Base-by-base conservation (phyloP, 2,113 vertebrate genomes). In the Alces alces region DNA sequence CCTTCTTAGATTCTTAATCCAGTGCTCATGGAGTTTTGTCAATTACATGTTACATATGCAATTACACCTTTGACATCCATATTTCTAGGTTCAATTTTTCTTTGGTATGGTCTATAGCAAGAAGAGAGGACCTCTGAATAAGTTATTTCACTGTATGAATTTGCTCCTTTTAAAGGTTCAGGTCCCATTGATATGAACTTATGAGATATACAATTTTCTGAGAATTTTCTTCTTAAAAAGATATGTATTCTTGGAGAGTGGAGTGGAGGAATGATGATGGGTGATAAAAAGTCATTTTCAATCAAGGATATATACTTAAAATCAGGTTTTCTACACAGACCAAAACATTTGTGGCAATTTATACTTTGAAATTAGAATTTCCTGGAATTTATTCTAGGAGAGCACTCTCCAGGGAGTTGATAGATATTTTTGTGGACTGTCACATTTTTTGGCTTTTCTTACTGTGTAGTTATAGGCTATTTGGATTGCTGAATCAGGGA, bases 361-460 rank as follows among this genome's bases (percentile, higher is more conserved):
- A 47, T 70, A 83, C 25, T 96, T 92, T 83, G 39, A 96, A 86
- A 97, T 94, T 94, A 94, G 80, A 96, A 95, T 95, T 92, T 90
- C 12, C 39, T 93, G 39, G 21, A 70, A 87, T 97, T 96, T 93
- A 57, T 96, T 97, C 17, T 79, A 84, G n/a, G 36, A 93, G 10
- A 36, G 19, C 84, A 90, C 87, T 86, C 87, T 89, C 83, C 55
- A 95, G 64, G 45, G 47, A 97, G 36, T 57, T 94, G 85, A 94
- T 90, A 52, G 73, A 83, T 89, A 52, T 83, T 21, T 58, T 91
- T 92, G 50, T 70, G 45, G 50, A 47, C 85, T 96, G 19, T 70
- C 58, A 85, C 28, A 92, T 92, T 55, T 50, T 33, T 93, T 92
- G 43, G 9, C 58, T 92, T 96, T 87, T 95, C 90, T 95, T 80